Evolutionary conservation across 2,888 invertebrate genomes (phyloP).

Genomic region (Apoda limacodes): DNA sequence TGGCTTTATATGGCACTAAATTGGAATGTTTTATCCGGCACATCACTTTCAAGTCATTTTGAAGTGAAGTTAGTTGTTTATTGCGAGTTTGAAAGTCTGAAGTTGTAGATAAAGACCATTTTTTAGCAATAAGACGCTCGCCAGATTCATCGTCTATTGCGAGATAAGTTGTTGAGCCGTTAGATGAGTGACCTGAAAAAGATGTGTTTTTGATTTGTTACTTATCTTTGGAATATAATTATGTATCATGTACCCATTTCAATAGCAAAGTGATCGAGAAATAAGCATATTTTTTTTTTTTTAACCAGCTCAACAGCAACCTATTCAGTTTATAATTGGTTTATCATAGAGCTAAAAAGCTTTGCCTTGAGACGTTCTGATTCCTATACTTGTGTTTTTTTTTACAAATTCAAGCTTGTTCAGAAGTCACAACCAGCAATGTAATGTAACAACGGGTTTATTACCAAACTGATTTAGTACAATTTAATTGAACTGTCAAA

Average conservation of each 20-base stretch:
- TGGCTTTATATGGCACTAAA: slow-evolving; percentile 80
- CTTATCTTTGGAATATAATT: not conserved
- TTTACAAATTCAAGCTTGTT: no score
- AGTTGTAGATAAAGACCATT: slow-evolving; percentile 75
- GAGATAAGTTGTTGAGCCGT: slow-evolving; percentile 79
- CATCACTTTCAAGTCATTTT: slow-evolving; percentile 82
- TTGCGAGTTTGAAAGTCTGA: slow-evolving; percentile 51
- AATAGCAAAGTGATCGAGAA: no score
- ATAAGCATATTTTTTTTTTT: no score
- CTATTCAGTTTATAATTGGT: not conserved
- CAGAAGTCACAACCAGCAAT: no score
- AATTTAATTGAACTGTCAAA: no score
- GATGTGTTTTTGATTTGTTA: no score
- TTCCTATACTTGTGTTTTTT: no score
- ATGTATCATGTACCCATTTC: not conserved
- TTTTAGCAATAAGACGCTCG: slow-evolving; percentile 77
- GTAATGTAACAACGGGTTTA: no score
- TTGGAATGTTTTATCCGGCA: slow-evolving; percentile 77
- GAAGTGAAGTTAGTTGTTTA: slow-evolving; percentile 74
- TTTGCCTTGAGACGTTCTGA: no score
- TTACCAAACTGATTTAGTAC: no score
- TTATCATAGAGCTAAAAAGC: no score
- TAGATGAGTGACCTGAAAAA: slow-evolving; percentile 75
- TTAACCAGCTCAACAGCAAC: no score
- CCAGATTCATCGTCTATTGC: slow-evolving; percentile 83